A percentile compares a stretch with the other conserved stretches of the same genome.
phyloP scores from a whole-genome alignment of 2,888 invertebrate genomes.

The Ischnura elegans region DNA sequence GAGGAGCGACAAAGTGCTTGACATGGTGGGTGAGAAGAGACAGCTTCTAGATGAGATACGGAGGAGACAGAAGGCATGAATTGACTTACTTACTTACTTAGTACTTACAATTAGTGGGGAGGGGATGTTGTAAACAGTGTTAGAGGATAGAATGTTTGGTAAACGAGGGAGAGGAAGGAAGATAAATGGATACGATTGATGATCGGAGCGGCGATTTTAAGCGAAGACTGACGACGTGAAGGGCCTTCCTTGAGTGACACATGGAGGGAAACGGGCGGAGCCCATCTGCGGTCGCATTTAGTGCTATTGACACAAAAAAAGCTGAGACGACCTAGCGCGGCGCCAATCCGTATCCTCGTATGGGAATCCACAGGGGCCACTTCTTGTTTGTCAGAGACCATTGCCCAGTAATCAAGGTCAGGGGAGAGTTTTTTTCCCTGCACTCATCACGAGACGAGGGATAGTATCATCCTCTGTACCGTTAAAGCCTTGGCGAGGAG shows the following conservation, averaged over 20 bases:
- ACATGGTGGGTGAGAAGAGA: too few species aligned
- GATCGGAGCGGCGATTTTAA: too few species aligned
- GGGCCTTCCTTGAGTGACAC: neutral
- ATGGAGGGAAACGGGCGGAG: neutral
- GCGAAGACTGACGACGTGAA: too few species aligned
- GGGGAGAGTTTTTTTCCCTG: neutral
- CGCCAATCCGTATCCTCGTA: neutral
- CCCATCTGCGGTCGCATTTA: neutral
- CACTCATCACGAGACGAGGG: neutral
- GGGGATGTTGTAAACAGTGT: too few species aligned
- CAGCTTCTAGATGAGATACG: too few species aligned
- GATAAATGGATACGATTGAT: too few species aligned
- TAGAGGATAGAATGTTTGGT: too few species aligned
- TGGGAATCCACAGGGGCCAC: neutral
- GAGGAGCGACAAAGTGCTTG: too few species aligned
- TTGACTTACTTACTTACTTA: too few species aligned
- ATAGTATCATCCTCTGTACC: neutral
- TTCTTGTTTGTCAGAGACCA: constrained; percentile 27
- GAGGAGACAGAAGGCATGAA: too few species aligned
- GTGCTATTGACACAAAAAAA: neutral
- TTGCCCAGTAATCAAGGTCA: constrained; percentile 38
- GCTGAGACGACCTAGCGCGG: neutral
- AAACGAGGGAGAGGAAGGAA: too few species aligned
- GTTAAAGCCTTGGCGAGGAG: constrained; percentile 3
- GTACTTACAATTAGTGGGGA: too few species aligned